Evolutionary conservation across 2,797 vertebrate genomes (phyloP), one percentile per base, ranked within the genome.

Genomic region (Acrossocheilus fasciatus): DNA sequence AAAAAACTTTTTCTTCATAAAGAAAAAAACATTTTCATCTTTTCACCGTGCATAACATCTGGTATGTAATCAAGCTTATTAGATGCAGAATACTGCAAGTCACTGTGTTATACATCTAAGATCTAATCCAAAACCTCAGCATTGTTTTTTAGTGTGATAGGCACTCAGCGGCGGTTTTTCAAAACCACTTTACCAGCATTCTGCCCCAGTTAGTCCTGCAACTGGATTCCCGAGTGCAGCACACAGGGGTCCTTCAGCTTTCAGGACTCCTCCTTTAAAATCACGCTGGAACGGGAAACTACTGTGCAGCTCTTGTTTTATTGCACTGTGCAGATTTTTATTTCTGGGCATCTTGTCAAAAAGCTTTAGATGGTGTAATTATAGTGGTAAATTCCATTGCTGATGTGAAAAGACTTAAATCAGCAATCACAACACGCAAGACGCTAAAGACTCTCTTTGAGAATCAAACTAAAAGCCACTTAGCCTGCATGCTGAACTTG

Each of bases 221-320:
- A 91, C 93, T 93, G 90, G 88, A 93, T 94, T 93, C 93, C 91
- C 91, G 89, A 83, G 91, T 92, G 92, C 87, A 90, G 91, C 90
- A 92, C 92, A 91, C 91, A 90, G 90, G 81, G 66, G 90, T 92
- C 90, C 93, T 92, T 89, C 87, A 91, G 88, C 89, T 82, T 78
- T 59, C 79, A 82, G 84, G 88, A 90, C 92, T 87, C 90, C 87
- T 91, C 90, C 89, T 88, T 93, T 93, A 90, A 88, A 88, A 90
- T 88, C 88, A 86, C 89, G 83, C 92, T 93, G 89, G 91, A 93
- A 64, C 39, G 39, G 20, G 66, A 94, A 95, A 91, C 90, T 93
- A 90, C 89, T 93, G 92, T 93, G 92, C 95, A 95, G 93, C 92
- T 92, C 90, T 85, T 85, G 91, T 91, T 94, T 94, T 94, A 88